Conservation (phyloP, 1,140 invertebrate species). For the Drosophila grimshawi region DNA sequence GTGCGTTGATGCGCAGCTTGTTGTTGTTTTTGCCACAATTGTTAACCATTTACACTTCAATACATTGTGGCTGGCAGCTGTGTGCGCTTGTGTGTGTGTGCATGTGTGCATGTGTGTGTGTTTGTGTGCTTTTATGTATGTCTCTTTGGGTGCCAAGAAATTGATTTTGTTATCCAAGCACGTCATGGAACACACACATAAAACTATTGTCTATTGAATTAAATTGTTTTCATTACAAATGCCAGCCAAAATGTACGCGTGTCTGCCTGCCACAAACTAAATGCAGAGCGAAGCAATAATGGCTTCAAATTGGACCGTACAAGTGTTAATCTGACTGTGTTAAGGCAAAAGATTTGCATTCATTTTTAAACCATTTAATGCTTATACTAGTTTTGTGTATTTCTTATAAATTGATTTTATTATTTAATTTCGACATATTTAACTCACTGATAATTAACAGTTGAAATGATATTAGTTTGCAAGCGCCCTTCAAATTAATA, state of each 20-base stretch:
- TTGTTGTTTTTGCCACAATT: constrained; percentile 67
- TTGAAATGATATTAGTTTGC: no score
- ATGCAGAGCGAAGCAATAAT: constrained; percentile 6
- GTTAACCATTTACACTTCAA: constrained; percentile 81
- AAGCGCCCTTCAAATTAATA: no score
- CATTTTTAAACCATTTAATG: not conserved
- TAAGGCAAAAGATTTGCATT: not conserved
- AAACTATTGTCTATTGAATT: constrained; percentile 80
- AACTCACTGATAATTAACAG: no score
- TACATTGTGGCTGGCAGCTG: constrained; percentile 66
- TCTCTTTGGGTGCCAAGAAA: constrained; percentile 46
- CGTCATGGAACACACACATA: constrained; percentile 58
- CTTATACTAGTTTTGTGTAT: not conserved
- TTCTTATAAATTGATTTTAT: no score
- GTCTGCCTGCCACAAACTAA: constrained; percentile 14
- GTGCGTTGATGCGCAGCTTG: constrained; percentile 32
- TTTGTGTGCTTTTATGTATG: constrained; percentile 10
- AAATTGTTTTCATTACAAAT: constrained; percentile 81
- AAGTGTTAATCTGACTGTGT: constrained; percentile 10
- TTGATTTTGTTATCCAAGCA: constrained; percentile 81
- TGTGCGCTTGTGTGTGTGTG: constrained; percentile 16
- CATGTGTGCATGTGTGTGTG: constrained; percentile 19
- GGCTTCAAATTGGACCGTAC: constrained; percentile 10
- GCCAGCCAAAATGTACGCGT: constrained; percentile 55
- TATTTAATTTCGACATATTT: no score